Evolutionary conservation across 2,888 invertebrate species (phyloP), one percentile per base, ranked within the genome.

Genomic region (Pandemis cinnamomeana): DNA sequence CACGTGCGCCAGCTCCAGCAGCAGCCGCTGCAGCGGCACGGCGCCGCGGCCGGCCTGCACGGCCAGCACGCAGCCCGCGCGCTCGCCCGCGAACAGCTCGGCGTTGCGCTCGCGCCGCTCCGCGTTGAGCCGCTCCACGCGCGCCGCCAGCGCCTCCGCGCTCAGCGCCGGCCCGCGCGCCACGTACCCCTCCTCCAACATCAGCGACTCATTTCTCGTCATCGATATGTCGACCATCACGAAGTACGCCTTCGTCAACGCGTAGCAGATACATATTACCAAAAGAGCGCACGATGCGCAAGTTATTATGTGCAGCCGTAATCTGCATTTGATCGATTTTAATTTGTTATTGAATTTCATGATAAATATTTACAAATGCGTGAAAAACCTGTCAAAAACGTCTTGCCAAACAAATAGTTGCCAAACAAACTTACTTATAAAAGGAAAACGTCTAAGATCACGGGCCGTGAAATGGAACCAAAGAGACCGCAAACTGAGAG

Each of bases 1-100:
- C n/a, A 87, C 86, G 48, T 80, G 81, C 2, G 81, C 82, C 60
- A 90, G 82, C 0, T 88, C 81, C n/a, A 78, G 64, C 66, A 89
- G 76, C 7, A 89, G 86, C 64, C 79, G 73, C 76, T 81, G 87
- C 67, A 89, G 81, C 6, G 84, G 80, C 67, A 75, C 77, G 10
- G 78, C 73, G 72, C 83, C 83, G 48, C 77, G 78, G 58, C 80
- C 82, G 69, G 83, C 87, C 60, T 79, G 84, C n/a, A 89, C 79
- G 53, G 82, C 78, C 5, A 89, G 10, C 41, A 82, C 60, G 27
- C 80, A 75, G 7, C 83, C 83, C 71, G 84, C 80, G 11, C 66
- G 5, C 8, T 53, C 55, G 42, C 83, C 67, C 2, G 77, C 75
- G 75, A 73, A 84, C 8, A 71, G 71, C 10, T 78, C 64, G 70